Base-by-base conservation (phyloP, 2,113 vertebrate genomes). In the Amazona vittata region DNA sequence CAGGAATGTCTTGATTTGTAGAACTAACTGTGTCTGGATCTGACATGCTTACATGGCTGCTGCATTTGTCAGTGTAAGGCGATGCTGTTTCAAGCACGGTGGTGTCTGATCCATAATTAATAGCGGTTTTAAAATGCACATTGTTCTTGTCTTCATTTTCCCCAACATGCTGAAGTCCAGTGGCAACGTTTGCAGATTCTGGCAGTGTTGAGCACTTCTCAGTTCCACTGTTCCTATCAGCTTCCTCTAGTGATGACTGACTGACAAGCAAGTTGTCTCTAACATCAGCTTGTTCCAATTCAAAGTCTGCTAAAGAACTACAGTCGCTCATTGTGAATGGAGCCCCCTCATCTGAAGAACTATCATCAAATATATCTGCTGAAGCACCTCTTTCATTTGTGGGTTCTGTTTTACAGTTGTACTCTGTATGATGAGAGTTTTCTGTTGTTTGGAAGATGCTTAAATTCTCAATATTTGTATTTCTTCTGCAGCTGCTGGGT, bases 301-400 rank as follows among this genome's bases (percentile, higher is more conserved):
- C 52, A 13, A 29, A 81, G 18, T 97, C 96, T 31, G 90, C 67
- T 80, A 74, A 43, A 65, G 96, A 98, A 4, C 90, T 94, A 3
- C n/a, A 65, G 9, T 98, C 98, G 28, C 98, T 98, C n/a, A 98
- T 28, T 31, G 98, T 98, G 75, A 98, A 98, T 9, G 96, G 60
- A 64, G 89, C 93, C 10, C 98, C 98, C 89, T 98, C 97, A 11
- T 96, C 84, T 28, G 98, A 97, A 6, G 79, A 97, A 41, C 89
- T 96, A 7, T 94, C 70, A 1, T 16, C 70, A 71, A 76, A 85
- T 21, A 43, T 0, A 59, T 82, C 69, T 14, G 57, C 83, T 22
- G 29, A 33, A 92, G 49, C 9, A 24, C 39, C 14, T 60, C 31
- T 78, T 43, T 60, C 29, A 25, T 59, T 41, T 74, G 53, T 52